Percentiles rank a stretch among this genome's conserved stretches.
phyloP scores from a whole-genome alignment of 1,140 invertebrate species.

The Antheraea mylitta region DNA sequence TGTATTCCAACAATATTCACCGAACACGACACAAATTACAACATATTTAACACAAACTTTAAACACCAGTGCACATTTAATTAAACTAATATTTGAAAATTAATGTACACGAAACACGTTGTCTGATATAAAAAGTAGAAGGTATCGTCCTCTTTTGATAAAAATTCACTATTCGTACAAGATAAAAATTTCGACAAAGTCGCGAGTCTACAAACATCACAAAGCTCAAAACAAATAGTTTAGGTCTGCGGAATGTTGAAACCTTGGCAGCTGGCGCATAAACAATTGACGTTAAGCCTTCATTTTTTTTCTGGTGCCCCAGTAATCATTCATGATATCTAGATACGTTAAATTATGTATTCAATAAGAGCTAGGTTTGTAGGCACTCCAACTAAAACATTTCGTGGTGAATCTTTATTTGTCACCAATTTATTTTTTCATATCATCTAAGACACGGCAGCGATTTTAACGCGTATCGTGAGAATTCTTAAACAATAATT shows the following conservation, averaged over 20 bases:
- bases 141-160: constrained; percentile 51
- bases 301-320: constrained; percentile 33
- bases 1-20: constrained; percentile 24
- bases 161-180: constrained; percentile 49
- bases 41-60: not conserved
- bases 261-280: constrained; percentile 53
- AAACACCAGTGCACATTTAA: constrained; percentile 14
- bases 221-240: constrained; percentile 65
- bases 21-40: constrained; percentile 15
- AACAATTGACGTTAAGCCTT: constrained; percentile 35
- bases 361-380: too few relatives aligned
- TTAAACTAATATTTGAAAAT: constrained; percentile 46
- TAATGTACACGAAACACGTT: constrained; percentile 40
- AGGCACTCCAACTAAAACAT: too few relatives aligned
- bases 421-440: not conserved
- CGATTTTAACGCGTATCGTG: constrained; percentile 58
- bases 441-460: constrained; percentile 59
- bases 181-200: constrained; percentile 65
- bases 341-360: not conserved
- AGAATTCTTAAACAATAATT: constrained; percentile 77
- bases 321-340: constrained; percentile 22
- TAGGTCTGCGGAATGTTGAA: constrained; percentile 50
- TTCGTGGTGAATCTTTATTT: not conserved
- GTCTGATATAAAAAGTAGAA: constrained; percentile 29
- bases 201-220: constrained; percentile 65